Conservation (phyloP, 2,113 vertebrate genomes). For the Phyllopteryx taeniolatus region DNA sequence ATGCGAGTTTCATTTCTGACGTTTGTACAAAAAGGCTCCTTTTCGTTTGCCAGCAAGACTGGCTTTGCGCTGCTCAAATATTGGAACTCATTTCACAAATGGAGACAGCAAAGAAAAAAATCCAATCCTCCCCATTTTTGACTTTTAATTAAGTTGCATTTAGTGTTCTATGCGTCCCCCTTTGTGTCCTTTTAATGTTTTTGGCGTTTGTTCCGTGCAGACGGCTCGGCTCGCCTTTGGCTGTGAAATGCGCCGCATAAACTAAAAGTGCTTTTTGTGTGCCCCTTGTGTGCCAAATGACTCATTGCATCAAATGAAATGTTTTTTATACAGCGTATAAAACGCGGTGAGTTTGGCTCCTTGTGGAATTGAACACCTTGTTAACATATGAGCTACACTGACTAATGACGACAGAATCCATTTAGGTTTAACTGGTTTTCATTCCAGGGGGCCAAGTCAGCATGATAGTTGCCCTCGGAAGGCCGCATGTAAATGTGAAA, state of each 20-base stretch:
- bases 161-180: background rate
- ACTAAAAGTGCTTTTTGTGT: background rate
- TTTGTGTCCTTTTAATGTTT: background rate
- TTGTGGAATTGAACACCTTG: background rate
- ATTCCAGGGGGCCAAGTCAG: background rate
- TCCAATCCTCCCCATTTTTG: background rate
- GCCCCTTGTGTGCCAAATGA: background rate
- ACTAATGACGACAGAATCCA: background rate
- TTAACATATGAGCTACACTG: background rate
- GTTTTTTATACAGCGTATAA: background rate
- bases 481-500: background rate
- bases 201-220: background rate
- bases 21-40: background rate
- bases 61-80: background rate
- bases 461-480: background rate
- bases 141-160: background rate
- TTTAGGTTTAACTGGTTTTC: background rate
- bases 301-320: slow-evolving; percentile 5
- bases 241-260: background rate
- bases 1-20: background rate
- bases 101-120: background rate
- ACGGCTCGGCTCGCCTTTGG: background rate
- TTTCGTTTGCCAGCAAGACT: background rate
- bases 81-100: background rate
- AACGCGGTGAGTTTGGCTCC: background rate